Percentiles rank a stretch among this genome's conserved stretches.
Conservation (phyloP, 1,140 invertebrate species). For the Galleria mellonella region DNA sequence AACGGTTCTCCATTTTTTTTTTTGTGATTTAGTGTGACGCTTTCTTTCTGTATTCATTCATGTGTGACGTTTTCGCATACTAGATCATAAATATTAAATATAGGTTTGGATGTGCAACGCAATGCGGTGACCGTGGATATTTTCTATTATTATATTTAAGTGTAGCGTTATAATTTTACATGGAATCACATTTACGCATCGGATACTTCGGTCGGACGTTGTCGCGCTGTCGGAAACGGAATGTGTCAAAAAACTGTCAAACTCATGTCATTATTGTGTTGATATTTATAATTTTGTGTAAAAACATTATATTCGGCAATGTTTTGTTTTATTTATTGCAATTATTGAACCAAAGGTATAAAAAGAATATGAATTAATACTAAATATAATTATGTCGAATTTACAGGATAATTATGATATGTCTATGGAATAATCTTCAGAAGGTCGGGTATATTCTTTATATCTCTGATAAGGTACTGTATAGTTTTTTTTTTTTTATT, state of each 20-base stretch:
- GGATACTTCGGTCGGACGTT: conserved; percentile 28
- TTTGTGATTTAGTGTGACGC: conserved; percentile 50
- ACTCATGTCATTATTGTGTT: background rate
- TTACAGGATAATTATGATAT: too few species aligned
- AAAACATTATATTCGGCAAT: background rate
- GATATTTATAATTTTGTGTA: background rate
- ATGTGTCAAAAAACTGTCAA: background rate
- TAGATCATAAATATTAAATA: conserved; percentile 50
- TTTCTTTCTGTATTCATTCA: conserved; percentile 43
- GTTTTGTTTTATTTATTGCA: too few species aligned
- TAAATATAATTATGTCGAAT: too few species aligned
- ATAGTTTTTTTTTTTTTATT: too few species aligned
- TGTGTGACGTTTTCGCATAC: conserved; percentile 48
- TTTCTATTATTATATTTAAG: conserved; percentile 62
- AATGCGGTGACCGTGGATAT: conserved; percentile 47
- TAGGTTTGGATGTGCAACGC: conserved; percentile 38
- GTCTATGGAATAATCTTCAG: too few species aligned
- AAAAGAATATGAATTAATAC: too few species aligned
- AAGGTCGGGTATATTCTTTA: too few species aligned
- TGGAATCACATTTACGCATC: conserved; percentile 49
- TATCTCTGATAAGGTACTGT: too few species aligned
- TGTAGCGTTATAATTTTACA: conserved; percentile 67
- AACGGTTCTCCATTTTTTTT: too few species aligned
- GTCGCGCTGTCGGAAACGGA: conserved; percentile 19
- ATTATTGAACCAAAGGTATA: too few species aligned